These are phyloP conservation scores for Embiotoca jacksoni DNA, from an alignment of 2,113 vertebrate genomes.

Conservation along the genomic window DNA sequence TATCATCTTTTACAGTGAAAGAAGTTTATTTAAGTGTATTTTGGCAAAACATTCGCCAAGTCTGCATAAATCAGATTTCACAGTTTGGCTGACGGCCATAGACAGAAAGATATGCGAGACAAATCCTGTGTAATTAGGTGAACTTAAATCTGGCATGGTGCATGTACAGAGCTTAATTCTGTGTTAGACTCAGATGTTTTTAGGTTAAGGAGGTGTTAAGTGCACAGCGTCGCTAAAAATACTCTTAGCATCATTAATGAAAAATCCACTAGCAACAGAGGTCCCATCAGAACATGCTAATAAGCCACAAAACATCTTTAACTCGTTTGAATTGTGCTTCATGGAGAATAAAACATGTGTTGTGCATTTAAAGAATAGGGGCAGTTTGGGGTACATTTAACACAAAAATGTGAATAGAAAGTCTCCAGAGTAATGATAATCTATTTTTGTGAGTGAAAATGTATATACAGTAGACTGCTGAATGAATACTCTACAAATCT, in stretches of 20 bases:
- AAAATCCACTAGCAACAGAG: not conserved
- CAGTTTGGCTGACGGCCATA: not conserved
- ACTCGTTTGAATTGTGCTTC: no score
- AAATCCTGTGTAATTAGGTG: slow-evolving; percentile 13
- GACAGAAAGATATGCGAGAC: not conserved
- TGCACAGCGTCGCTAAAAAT: slow-evolving; percentile 4
- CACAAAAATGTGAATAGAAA: no score
- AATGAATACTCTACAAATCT: not conserved
- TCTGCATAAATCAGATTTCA: not conserved
- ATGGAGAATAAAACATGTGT: not conserved
- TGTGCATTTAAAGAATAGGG: no score
- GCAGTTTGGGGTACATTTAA: not conserved
- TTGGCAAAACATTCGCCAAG: not conserved
- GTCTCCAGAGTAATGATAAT: no score
- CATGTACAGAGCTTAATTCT: slow-evolving; percentile 15
- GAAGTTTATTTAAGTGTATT: no score
- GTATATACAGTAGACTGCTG: no score
- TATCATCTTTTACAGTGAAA: no score
- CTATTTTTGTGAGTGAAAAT: no score
- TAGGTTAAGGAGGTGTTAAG: slow-evolving; percentile 16
- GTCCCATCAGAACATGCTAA: not conserved
- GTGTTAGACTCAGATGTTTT: slow-evolving; percentile 11
- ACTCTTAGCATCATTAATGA: not conserved
- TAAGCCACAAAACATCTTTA: no score
- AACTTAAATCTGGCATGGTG: not conserved